Evolutionary conservation across 2,888 invertebrate genomes (phyloP).

Genomic region (Erebia palarica): DNA sequence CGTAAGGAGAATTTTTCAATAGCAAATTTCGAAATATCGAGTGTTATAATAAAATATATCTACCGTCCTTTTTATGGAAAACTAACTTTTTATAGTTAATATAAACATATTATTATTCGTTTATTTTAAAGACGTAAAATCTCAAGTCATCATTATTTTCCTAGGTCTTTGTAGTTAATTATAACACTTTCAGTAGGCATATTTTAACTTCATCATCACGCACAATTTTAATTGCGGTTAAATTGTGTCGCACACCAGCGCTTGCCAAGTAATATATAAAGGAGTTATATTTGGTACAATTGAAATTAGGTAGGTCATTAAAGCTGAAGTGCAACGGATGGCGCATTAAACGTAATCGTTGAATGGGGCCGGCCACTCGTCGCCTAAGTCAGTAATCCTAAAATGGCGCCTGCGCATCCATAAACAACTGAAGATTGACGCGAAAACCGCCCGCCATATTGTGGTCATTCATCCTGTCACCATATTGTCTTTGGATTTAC

Average conservation of each 20-base stretch:
- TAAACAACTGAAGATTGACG: conserved; percentile 77
- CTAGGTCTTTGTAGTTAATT: conserved; percentile 41
- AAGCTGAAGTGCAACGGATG: conserved; percentile 65
- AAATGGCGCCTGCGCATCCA: conserved; percentile 72
- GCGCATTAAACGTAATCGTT: conserved; percentile 71
- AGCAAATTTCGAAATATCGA: too few species aligned
- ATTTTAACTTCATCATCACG: conserved; percentile 53
- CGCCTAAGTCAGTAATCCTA: conserved; percentile 77
- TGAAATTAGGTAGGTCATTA: conserved; percentile 80
- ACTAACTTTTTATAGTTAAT: too few species aligned
- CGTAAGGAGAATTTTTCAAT: too few species aligned
- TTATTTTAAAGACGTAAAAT: not conserved
- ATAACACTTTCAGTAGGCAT: conserved; percentile 39
- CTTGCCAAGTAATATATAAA: conserved; percentile 79
- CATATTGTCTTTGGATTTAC: conserved; percentile 76
- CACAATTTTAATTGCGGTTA: conserved; percentile 74
- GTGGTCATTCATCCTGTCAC: conserved; percentile 79
- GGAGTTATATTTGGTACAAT: conserved; percentile 79
- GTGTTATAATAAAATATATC: not conserved
- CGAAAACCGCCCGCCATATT: conserved; percentile 73
- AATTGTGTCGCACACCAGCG: conserved; percentile 64
- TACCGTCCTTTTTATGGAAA: not conserved
- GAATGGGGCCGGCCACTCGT: conserved; percentile 75
- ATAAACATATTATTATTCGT: too few species aligned
- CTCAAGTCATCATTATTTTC: conserved; percentile 14